A percentile compares a stretch with the other conserved stretches of the same genome.
Evolutionary conservation across 2,797 vertebrate species (phyloP).

Genomic region (Otus scops): DNA sequence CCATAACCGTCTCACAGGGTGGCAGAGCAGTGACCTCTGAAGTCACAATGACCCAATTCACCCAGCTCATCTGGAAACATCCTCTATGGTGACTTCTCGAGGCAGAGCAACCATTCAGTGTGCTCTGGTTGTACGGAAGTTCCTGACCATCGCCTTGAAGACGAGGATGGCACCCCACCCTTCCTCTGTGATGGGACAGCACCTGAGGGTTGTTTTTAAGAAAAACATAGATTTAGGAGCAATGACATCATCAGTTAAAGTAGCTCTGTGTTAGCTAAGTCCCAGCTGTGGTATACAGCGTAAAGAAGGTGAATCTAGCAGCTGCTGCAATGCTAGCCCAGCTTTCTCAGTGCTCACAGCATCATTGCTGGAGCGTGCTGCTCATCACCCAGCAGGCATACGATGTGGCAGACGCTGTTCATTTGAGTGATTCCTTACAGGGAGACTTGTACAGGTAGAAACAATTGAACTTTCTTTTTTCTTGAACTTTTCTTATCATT

Average conservation of each 20-base stretch:
- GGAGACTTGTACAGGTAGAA: neutral
- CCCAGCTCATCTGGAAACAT: neutral
- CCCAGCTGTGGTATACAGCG: neutral
- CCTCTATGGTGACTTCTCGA: neutral
- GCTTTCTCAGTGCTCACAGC: neutral
- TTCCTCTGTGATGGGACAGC: neutral
- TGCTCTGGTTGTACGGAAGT: neutral
- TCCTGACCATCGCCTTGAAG: neutral
- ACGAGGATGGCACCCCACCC: neutral
- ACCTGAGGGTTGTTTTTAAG: neutral
- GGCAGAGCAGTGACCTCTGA: neutral
- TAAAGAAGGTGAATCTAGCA: neutral
- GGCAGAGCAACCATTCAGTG: neutral
- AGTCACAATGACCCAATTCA: neutral
- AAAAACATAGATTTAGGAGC: neutral
- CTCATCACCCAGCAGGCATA: fast-evolving
- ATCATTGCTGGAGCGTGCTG: neutral
- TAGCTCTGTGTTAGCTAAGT: neutral
- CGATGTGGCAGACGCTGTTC: fast-evolving
- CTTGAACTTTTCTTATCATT: neutral
- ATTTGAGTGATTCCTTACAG: neutral
- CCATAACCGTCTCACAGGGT: neutral
- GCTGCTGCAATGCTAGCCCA: conserved; percentile 17
- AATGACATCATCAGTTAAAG: neutral
- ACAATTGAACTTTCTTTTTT: neutral